Percentiles rank a stretch among this genome's conserved stretches.
phyloP scores from a whole-genome alignment of 2,888 invertebrate genomes.

The Papilio demoleus region DNA sequence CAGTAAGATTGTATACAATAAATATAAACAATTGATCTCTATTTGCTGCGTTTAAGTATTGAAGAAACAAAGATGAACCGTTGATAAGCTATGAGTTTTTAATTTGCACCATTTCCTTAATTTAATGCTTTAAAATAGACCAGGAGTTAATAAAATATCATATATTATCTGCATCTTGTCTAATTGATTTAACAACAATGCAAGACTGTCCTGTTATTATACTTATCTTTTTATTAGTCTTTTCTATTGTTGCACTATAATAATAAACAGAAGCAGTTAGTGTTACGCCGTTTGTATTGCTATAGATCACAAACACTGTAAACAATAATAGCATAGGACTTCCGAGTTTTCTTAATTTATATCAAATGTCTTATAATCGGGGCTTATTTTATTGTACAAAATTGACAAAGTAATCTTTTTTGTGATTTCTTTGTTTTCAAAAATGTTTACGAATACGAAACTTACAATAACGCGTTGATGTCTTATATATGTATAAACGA shows the following conservation, averaged over 20 bases:
- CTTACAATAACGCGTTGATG: constrained; percentile 48
- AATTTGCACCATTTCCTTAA: no score
- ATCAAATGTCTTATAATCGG: neutral
- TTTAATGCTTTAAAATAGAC: no score
- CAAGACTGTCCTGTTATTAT: no score
- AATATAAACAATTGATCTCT: no score
- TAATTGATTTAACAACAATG: no score
- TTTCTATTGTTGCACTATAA: neutral
- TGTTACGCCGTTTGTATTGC: constrained; percentile 4
- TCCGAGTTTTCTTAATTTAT: neutral
- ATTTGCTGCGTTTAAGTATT: no score
- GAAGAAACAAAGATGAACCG: no score
- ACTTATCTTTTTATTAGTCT: neutral
- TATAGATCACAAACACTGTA: constrained; percentile 3
- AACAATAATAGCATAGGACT: neutral
- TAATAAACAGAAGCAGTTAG: neutral
- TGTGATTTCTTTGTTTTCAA: neutral
- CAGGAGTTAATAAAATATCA: no score
- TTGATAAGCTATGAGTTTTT: no score
- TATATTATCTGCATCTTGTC: no score
- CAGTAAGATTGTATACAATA: no score
- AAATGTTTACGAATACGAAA: constrained; percentile 7
- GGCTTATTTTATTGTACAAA: neutral
- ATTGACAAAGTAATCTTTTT: neutral
- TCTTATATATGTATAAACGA: constrained; percentile 46